phyloP scores from a whole-genome alignment of 2,888 invertebrate genomes.

The Leptopilina syphax region DNA sequence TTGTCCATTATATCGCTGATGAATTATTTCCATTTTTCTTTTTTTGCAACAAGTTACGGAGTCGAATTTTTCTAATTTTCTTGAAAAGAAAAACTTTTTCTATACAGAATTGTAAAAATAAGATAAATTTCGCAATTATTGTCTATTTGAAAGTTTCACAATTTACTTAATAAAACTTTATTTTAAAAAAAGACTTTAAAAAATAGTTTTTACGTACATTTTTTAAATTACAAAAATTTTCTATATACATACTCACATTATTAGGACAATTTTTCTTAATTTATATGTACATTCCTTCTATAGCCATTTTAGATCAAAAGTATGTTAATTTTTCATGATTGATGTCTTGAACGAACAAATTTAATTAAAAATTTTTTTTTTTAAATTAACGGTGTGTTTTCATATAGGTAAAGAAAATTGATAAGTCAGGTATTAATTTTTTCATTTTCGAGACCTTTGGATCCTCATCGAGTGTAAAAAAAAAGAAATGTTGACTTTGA shows the following conservation, averaged over 20 bases:
- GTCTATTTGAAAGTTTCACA: no score
- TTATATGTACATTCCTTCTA: no score
- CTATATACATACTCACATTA: no score
- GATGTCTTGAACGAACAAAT: background rate
- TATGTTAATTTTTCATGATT: background rate
- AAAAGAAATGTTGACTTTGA: conserved; percentile 8
- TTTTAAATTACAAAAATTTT: no score
- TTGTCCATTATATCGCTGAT: conserved; percentile 3
- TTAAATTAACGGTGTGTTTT: background rate
- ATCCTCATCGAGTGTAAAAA: background rate
- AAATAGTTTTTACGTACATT: no score
- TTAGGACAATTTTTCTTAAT: no score
- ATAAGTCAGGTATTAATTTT: conserved; percentile 9
- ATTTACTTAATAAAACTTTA: no score
- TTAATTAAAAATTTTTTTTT: background rate
- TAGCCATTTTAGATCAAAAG: background rate
- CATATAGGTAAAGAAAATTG: conserved; percentile 4
- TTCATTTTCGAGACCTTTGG: background rate
- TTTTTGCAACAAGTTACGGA: background rate
- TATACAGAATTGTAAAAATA: no score
- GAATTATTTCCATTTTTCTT: background rate
- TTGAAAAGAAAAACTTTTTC: no score
- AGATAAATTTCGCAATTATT: no score
- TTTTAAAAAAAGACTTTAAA: no score
- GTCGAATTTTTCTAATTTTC: no score